phyloP scores from a whole-genome alignment of 2,888 invertebrate genomes.

The Craniophora ligustri region DNA sequence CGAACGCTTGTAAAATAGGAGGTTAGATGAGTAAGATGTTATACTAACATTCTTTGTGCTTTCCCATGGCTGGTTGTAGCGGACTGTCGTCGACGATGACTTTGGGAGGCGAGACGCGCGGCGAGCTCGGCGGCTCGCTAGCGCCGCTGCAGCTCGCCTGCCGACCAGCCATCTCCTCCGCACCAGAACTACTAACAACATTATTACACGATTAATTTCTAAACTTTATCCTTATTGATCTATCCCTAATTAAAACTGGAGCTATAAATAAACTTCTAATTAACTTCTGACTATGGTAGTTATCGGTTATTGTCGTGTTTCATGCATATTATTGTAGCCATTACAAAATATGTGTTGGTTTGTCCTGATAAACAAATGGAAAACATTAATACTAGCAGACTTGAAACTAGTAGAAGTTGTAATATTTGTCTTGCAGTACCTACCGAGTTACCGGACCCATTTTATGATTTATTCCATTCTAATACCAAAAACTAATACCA shows the following conservation, averaged over 20 bases:
- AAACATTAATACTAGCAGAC: no score
- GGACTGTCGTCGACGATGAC: slow-evolving; percentile 98
- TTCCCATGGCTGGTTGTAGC: slow-evolving; percentile 97
- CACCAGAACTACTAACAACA: slow-evolving; percentile 73
- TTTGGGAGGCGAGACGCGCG: slow-evolving; percentile 94
- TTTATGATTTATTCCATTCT: no score
- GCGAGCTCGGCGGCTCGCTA: slow-evolving; percentile 84
- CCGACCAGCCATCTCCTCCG: slow-evolving; percentile 85
- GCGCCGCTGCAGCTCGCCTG: slow-evolving; percentile 83
- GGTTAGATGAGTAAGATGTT: no score
- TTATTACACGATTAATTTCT: slow-evolving; percentile 15
- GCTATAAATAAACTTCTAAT: neutral
- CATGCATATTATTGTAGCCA: no score
- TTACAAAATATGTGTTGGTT: no score
- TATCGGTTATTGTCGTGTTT: neutral
- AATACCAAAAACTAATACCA: no score
- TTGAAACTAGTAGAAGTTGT: no score
- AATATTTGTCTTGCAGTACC: no score
- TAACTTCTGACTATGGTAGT: neutral
- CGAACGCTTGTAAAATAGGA: no score
- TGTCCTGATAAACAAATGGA: no score
- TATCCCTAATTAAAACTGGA: slow-evolving; percentile 2
- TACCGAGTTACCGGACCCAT: no score
- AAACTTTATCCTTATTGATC: slow-evolving; percentile 6
- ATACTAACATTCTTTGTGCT: slow-evolving; percentile 99